Conservation (phyloP, 2,113 vertebrate genomes). For the Ascaphus truei region DNA sequence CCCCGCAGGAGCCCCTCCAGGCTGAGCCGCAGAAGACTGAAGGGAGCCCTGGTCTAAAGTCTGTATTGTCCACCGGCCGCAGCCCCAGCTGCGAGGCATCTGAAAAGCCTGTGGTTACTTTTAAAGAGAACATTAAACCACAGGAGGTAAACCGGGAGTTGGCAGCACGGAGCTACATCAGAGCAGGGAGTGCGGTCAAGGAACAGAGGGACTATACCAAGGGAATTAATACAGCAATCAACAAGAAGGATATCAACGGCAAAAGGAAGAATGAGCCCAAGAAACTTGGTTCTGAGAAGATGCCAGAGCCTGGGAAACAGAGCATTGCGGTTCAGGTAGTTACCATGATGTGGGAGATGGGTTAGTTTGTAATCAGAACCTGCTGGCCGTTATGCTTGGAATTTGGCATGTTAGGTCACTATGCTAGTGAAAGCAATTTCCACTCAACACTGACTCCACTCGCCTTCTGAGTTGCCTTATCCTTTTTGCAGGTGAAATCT, state of each 20-base stretch:
- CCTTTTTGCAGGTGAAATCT: slow-evolving; percentile 76
- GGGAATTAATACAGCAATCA: slow-evolving; percentile 60
- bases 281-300: slow-evolving; percentile 74
- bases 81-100: slow-evolving; percentile 73
- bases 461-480: no score
- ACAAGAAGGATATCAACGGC: slow-evolving; percentile 77
- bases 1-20: slow-evolving; percentile 79
- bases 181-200: slow-evolving; percentile 74
- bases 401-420: neutral
- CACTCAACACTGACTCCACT: no score
- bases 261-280: slow-evolving; percentile 89
- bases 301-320: slow-evolving; percentile 74
- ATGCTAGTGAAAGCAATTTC: no score
- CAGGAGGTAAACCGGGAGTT: slow-evolving; percentile 77
- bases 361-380: no score
- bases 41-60: slow-evolving; percentile 78
- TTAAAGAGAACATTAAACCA: slow-evolving; percentile 96
- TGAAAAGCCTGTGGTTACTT: slow-evolving; percentile 90
- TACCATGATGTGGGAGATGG: no score
- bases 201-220: slow-evolving; percentile 78
- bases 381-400: no score
- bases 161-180: slow-evolving; percentile 57
- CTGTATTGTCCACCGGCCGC: slow-evolving; percentile 84
- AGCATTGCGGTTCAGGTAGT: slow-evolving; percentile 80
- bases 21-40: slow-evolving; percentile 70